Conservation (phyloP, 2,113 vertebrate species). For the crab-eating macaque (Macaca fascicularis) region T2T-MFA8v1.1 NC_088387.1:87917501-87918000, state of each 20-base stretch:
- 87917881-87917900: constrained; percentile 7
- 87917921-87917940: constrained; percentile 17
- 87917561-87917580: background rate
- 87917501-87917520: background rate
- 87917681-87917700: constrained; percentile 36
- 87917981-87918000: background rate
- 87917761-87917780: background rate
- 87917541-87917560: background rate
- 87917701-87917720: constrained; percentile 4
- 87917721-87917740: background rate
- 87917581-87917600: background rate
- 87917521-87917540: background rate
- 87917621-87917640: background rate
- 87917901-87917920: background rate
- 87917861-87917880: background rate
- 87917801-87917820: background rate
- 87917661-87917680: background rate
- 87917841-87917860: background rate
- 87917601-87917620: background rate
- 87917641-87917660: background rate
- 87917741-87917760: background rate
- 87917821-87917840: background rate
- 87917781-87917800: background rate
- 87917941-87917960: constrained; percentile 23
- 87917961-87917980: background rate